Evolutionary conservation across 2,888 invertebrate species (phyloP), one percentile per base, ranked within the genome.

Genomic region (Spisula solida): DNA sequence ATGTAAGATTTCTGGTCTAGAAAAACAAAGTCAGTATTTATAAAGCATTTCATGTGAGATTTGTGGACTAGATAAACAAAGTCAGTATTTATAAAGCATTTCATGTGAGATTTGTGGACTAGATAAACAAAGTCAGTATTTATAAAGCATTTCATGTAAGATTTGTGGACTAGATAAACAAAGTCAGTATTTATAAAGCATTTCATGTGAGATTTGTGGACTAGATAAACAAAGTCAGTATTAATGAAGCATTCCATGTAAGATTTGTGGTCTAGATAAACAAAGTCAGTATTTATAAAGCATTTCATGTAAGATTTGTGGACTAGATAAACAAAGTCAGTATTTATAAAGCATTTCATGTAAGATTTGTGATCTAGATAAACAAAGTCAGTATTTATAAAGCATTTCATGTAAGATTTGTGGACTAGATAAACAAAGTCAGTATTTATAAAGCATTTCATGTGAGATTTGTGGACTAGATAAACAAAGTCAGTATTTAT

Each of bases 171-270:
- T n/a, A n/a, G n/a, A n/a, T n/a, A n/a, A n/a, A n/a, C n/a, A n/a
- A n/a, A n/a, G n/a, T n/a, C n/a, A n/a, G n/a, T n/a, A n/a, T n/a
- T n/a, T n/a, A n/a, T n/a, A n/a, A 99, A 96, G 95, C 95, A 18
- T 96, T 95, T 90, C 93, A 95, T 93, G 96, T 96, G 93, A 81
- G 86, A 51, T 47, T 41, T 47, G 20, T 31, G 41, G 41, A 1
- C n/a, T n/a, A n/a, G n/a, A n/a, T n/a, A n/a, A n/a, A n/a, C n/a
- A n/a, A n/a, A n/a, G n/a, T n/a, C n/a, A n/a, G n/a, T n/a, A n/a
- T 99, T 10, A 99, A 99, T 96, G 98, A 99, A 96, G 95, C 95
- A 18, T 96, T 95, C 90, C 93, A 95, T 93, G 96, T 96, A 93
- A 81, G 86, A 51, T 47, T 41, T 47, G 20, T 31, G 41, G 41